phyloP scores from a whole-genome alignment of 2,113 vertebrate genomes.

The Toxotes jaculatrix region DNA sequence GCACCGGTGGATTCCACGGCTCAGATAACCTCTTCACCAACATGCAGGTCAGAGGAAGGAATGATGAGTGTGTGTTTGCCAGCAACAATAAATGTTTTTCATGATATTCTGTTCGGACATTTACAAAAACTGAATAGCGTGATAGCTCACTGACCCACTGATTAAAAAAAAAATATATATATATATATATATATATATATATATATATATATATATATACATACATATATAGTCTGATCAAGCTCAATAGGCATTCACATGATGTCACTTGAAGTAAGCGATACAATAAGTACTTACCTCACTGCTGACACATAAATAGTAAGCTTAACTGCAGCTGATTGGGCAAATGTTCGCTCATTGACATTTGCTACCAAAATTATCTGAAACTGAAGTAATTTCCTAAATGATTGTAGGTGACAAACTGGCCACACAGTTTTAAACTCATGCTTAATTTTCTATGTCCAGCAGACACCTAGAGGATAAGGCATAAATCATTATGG shows the following conservation, averaged over 20 bases:
- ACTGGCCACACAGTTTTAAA: too few species aligned
- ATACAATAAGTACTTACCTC: background rate
- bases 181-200: too few species aligned
- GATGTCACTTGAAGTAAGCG: background rate
- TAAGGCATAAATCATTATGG: too few species aligned
- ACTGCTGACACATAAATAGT: background rate
- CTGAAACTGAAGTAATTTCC: too few species aligned
- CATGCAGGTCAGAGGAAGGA: constrained; percentile 90
- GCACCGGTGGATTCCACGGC: constrained; percentile 91
- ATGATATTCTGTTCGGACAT: background rate
- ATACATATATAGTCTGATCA: background rate
- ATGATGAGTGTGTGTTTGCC: background rate
- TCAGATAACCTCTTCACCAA: constrained; percentile 93
- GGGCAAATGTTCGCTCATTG: too few species aligned
- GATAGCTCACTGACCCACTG: background rate
- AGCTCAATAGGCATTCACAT: background rate
- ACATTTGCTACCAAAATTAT: too few species aligned
- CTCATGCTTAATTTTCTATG: too few species aligned
- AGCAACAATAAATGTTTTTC: too few species aligned
- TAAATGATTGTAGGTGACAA: too few species aligned
- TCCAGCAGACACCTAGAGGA: too few species aligned
- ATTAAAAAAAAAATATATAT: background rate
- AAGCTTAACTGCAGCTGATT: background rate
- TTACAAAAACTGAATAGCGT: background rate
- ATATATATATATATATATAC: too few species aligned